Evolutionary conservation across 2,888 invertebrate species (phyloP), one percentile per base, ranked within the genome.

Genomic region (Nomada fucata): DNA sequence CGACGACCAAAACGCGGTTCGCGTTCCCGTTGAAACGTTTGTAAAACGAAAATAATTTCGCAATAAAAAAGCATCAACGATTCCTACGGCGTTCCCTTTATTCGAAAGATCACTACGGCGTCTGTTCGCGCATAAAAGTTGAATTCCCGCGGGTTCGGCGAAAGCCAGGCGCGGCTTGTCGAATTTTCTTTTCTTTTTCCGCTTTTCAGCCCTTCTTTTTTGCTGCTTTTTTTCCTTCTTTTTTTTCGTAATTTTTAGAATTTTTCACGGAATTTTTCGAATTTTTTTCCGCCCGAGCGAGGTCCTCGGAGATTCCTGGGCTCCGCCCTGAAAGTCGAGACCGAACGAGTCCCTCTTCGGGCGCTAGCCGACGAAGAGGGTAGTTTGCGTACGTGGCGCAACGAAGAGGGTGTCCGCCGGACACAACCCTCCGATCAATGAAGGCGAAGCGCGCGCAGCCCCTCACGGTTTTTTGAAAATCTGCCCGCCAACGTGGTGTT

Each of bases 381-480:
- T 87, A 89, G 87, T 86, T 89, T 81, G 84, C 86, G 88, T 88
- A 79, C 88, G 85, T 83, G 87, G 89, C 84, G 86, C 86, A 86
- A 83, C 85, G 84, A 77, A 88, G 89, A 91, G 90, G 89, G 88
- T 85, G 84, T 83, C 87, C 83, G 87, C 84, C 85, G 89, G 89
- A 87, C 88, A 89, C 88, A 85, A 86, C 88, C 89, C 82, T 78
- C 83, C 92, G 93, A 93, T 93, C 93, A 92, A 93, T 93, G 93
- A 92, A 93, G 92, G 91, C 86, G 90, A 91, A 87, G 93, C 93
- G 93, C 92, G 92, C 93, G 93, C 93, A 93, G 86, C 90, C 89
- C 82, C 87, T 88, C n/a, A 84, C 86, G 91, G 87, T 93, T 93
- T 93, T 93, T 93, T 92, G 92, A 93, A 93, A 92, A 91, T 92